Conservation (phyloP, 2,797 vertebrate genomes). For the Lagothrix lagotricha region DNA sequence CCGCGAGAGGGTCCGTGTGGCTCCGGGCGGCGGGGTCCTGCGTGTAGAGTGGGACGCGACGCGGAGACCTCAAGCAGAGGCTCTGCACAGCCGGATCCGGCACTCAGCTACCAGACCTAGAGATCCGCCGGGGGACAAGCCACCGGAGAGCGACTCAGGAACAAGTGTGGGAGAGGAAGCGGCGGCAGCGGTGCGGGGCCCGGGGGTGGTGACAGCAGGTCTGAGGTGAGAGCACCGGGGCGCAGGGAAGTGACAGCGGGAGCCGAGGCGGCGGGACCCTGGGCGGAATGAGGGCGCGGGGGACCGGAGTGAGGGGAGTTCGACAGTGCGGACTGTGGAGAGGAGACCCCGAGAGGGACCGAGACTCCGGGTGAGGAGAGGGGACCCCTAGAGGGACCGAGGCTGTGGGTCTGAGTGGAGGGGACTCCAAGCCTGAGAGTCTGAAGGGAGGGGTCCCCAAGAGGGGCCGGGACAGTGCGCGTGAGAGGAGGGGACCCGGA, state of each 20-base stretch:
- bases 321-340: background rate
- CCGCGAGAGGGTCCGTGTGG: constrained; percentile 47
- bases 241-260: background rate
- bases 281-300: background rate
- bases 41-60: constrained; percentile 56
- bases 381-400: no score
- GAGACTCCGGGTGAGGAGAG: background rate
- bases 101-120: background rate
- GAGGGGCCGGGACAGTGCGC: background rate
- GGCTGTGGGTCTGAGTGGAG: background rate
- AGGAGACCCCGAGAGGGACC: background rate
- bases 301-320: background rate
- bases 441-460: background rate
- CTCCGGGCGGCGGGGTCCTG: constrained; percentile 55
- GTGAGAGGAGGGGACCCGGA: background rate
- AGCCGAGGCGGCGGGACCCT: background rate
- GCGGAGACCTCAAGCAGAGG: background rate
- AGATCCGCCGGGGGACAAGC: background rate
- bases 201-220: constrained; percentile 30
- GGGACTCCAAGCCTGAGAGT: background rate
- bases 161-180: constrained; percentile 75
- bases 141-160: constrained; percentile 28
- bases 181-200: constrained; percentile 47
- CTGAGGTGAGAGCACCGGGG: constrained; percentile 59
- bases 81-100: background rate